Percentiles rank a stretch among this genome's conserved stretches.
phyloP scores from a whole-genome alignment of 2,797 vertebrate genomes.

The Semotilus atromaculatus region DNA sequence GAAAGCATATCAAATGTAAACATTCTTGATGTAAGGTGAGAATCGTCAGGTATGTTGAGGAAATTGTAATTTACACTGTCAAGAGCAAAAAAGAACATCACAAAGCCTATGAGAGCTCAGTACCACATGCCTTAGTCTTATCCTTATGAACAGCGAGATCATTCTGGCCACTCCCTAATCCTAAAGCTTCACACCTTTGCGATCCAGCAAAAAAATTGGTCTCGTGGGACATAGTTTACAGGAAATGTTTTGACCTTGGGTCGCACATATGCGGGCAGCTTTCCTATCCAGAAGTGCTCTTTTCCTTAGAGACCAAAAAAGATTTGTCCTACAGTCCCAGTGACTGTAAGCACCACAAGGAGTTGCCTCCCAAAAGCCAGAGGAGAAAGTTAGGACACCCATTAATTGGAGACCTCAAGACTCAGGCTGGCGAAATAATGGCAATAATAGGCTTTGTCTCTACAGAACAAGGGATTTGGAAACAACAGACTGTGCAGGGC shows the following conservation, averaged over 20 bases:
- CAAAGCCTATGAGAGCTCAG: constrained; percentile 27
- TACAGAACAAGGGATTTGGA: constrained; percentile 29
- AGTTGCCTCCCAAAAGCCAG: constrained; percentile 29
- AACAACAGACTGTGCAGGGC: constrained; percentile 41
- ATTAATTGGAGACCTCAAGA: constrained; percentile 49
- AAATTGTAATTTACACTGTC: constrained; percentile 37
- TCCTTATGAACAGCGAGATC: constrained; percentile 4
- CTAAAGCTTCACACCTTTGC: constrained; percentile 24
- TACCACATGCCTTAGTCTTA: background rate
- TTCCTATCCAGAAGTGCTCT: constrained; percentile 29
- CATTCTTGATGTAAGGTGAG: constrained; percentile 18
- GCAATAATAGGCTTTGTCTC: constrained; percentile 48
- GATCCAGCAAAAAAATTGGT: constrained; percentile 21
- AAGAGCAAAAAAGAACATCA: constrained; percentile 29
- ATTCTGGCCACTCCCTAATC: constrained; percentile 1
- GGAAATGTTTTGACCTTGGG: constrained; percentile 28
- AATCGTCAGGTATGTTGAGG: constrained; percentile 29
- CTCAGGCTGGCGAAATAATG: constrained; percentile 33
- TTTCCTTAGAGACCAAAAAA: constrained; percentile 43
- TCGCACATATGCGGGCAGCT: constrained; percentile 1
- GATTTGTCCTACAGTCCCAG: constrained; percentile 21
- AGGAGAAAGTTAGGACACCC: constrained; percentile 50
- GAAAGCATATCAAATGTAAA: background rate
- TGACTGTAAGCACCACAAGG: constrained; percentile 13
- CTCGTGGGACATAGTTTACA: constrained; percentile 42